Conservation (phyloP, 2,888 invertebrate species). For the Tanaodytes sp. region DNA sequence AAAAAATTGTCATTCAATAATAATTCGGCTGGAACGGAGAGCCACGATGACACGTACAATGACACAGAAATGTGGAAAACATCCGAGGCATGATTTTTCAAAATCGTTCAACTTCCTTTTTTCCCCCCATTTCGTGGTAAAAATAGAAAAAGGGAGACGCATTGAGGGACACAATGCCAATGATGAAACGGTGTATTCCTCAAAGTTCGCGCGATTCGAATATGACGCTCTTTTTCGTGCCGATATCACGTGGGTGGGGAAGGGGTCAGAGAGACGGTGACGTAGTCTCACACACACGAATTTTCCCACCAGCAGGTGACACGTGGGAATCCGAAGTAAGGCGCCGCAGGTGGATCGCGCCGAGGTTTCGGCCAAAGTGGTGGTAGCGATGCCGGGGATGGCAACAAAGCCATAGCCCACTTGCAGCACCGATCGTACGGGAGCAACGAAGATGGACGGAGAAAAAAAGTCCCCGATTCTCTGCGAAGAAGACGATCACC, state of each 20-base stretch:
- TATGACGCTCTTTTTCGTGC: constrained; percentile 46
- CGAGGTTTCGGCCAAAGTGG: constrained; percentile 45
- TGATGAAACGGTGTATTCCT: constrained; percentile 31
- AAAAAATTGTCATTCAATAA: too few species aligned
- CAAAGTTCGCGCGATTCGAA: constrained; percentile 36
- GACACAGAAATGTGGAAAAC: background rate
- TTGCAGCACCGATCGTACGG: constrained; percentile 12
- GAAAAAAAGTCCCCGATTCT: constrained; percentile 24
- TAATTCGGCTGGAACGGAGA: too few species aligned
- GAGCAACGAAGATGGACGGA: constrained; percentile 41
- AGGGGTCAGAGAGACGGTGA: constrained; percentile 53
- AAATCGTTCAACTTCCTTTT: background rate
- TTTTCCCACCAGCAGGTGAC: constrained; percentile 72
- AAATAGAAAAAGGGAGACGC: background rate
- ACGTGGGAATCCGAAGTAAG: constrained; percentile 69
- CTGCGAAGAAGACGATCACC: constrained; percentile 33
- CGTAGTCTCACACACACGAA: constrained; percentile 55
- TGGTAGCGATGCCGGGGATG: constrained; percentile 42
- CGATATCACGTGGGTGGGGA: constrained; percentile 54
- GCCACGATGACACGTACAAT: background rate
- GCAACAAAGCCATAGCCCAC: constrained; percentile 3
- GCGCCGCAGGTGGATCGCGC: constrained; percentile 66
- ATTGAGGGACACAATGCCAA: constrained; percentile 13
- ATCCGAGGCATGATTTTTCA: background rate
- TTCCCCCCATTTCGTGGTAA: too few species aligned